phyloP scores from a whole-genome alignment of 2,797 vertebrate species.

The Lepidocolaptes lacrymiger region DNA sequence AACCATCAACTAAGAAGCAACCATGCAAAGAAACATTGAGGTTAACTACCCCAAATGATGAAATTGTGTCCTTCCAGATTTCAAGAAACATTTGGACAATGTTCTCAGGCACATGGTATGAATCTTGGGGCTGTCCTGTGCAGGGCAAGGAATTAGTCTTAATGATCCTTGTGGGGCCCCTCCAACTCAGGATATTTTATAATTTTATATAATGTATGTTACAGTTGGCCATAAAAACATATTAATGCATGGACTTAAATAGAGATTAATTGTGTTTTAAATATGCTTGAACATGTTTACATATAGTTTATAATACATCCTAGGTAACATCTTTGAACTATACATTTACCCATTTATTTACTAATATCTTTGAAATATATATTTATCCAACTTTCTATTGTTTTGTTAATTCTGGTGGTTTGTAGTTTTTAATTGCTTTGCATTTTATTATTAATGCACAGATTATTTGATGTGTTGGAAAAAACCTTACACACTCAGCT shows the following conservation, averaged over 20 bases:
- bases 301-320: neutral
- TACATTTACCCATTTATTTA: neutral
- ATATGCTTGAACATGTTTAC: slow-evolving; percentile 12
- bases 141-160: neutral
- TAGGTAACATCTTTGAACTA: slow-evolving; percentile 1
- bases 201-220: neutral
- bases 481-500: neutral
- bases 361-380: neutral
- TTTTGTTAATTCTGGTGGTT: neutral
- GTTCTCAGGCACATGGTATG: neutral
- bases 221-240: neutral
- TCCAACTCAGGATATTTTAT: neutral
- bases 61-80: neutral
- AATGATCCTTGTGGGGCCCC: accelerated
- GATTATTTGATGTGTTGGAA: neutral
- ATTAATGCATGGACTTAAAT: neutral
- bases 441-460: slow-evolving; percentile 39
- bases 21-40: neutral
- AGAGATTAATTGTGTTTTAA: neutral
- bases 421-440: neutral
- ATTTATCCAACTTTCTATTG: neutral
- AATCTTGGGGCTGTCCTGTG: too few species aligned
- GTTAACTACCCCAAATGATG: neutral
- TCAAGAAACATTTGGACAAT: neutral
- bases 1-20: neutral